Conservation (phyloP, 2,113 vertebrate genomes). For the Myiozetetes cayanensis region DNA sequence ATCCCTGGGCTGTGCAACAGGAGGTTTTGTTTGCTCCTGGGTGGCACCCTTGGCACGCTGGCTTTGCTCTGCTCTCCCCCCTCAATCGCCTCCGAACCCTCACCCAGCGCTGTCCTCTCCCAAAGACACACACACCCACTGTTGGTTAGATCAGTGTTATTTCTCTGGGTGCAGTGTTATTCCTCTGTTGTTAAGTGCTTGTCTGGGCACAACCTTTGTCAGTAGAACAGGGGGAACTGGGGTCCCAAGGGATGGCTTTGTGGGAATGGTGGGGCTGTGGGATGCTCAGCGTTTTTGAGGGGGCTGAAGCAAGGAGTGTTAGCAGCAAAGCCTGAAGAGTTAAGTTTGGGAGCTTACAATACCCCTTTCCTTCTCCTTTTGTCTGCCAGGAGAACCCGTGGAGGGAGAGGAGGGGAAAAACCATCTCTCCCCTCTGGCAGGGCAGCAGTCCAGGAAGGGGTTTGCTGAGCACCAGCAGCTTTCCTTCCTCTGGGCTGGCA, state of each 20-base stretch:
- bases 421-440: neutral
- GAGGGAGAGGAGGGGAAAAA: neutral
- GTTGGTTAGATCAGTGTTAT: slow-evolving; percentile 52
- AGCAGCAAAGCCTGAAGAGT: slow-evolving; percentile 67
- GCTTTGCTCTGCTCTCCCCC: neutral
- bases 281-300: neutral
- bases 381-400: neutral
- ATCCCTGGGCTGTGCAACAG: neutral
- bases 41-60: fast-evolving
- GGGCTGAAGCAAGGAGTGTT: slow-evolving; percentile 48
- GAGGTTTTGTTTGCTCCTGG: neutral
- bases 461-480: neutral
- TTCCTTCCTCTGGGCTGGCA: neutral
- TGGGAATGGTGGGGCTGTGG: neutral
- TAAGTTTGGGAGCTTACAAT: slow-evolving; percentile 42
- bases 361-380: slow-evolving; percentile 20
- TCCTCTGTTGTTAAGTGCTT: neutral
- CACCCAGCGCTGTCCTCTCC: neutral
- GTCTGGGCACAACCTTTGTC: neutral
- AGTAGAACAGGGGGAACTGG: neutral
- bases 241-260: neutral
- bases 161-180: slow-evolving; percentile 42
- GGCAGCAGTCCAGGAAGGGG: slow-evolving; percentile 26
- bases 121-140: slow-evolving; percentile 5
- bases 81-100: neutral